Evolutionary conservation across 1,140 invertebrate species (phyloP).

Genomic region (Sitodiplosis mosellana): DNA sequence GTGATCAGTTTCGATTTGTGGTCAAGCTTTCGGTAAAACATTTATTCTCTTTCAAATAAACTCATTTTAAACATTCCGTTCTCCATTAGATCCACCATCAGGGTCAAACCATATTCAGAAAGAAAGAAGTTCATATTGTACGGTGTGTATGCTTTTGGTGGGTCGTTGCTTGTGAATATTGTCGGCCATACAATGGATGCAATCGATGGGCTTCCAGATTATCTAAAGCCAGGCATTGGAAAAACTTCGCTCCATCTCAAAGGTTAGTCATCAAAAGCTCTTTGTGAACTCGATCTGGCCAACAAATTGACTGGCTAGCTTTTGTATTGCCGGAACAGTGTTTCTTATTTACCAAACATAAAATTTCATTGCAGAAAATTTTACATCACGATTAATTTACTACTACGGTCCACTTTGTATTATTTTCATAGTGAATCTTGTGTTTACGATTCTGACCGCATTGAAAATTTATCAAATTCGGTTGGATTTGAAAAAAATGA

Average conservation of each 20-base stretch:
- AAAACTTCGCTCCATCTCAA: slow-evolving; percentile 8
- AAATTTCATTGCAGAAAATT: slow-evolving; percentile 35
- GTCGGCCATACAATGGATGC: slow-evolving; percentile 31
- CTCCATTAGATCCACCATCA: slow-evolving; percentile 25
- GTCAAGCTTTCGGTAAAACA: slow-evolving; percentile 44
- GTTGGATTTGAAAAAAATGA: slow-evolving; percentile 34
- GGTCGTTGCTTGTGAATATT: slow-evolving; percentile 28
- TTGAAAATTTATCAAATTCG: slow-evolving; percentile 41
- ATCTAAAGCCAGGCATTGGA: slow-evolving; percentile 32
- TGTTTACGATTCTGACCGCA: slow-evolving; percentile 52
- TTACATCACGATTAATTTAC: slow-evolving; percentile 39
- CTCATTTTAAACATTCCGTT: slow-evolving; percentile 1
- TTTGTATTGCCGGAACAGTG: no score
- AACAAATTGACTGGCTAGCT: no score
- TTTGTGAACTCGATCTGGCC: no score
- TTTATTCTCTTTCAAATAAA: slow-evolving; percentile 1
- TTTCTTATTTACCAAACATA: no score
- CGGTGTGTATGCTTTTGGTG: slow-evolving; percentile 51
- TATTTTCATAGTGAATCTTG: slow-evolving; percentile 47
- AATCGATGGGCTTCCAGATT: slow-evolving; percentile 18
- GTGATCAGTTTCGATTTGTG: slow-evolving; percentile 60
- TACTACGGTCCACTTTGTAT: slow-evolving; percentile 54
- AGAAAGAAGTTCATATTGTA: slow-evolving; percentile 41
- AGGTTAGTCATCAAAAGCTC: neutral
- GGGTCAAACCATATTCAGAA: slow-evolving; percentile 27